phyloP scores from a whole-genome alignment of 2,113 vertebrate species.

The Rhinolophus ferrumequinum region DNA sequence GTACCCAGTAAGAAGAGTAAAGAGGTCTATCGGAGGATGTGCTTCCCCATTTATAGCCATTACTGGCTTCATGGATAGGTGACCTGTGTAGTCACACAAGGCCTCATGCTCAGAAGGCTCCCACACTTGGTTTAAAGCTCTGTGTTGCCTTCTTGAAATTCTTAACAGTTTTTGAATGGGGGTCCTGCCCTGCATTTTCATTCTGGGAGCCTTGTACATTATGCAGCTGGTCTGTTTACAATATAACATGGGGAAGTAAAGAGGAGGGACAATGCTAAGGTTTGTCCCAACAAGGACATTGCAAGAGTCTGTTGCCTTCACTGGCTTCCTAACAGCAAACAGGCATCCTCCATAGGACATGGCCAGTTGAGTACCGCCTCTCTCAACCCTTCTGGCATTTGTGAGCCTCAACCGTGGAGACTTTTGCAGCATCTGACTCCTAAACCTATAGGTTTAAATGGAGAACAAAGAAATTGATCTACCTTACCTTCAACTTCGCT shows the following conservation, averaged over 20 bases:
- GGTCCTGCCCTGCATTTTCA: not conserved
- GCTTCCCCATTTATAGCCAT: not conserved
- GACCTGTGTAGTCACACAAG: not conserved
- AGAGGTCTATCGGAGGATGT: not conserved
- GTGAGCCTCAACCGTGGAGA: not conserved
- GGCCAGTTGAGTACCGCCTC: not conserved
- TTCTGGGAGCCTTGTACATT: not conserved
- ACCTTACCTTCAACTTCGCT: not conserved
- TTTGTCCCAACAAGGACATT: not conserved
- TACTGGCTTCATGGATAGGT: not conserved
- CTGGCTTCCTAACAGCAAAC: not conserved
- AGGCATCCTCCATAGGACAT: too few species aligned
- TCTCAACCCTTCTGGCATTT: not conserved
- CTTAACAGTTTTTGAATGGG: not conserved
- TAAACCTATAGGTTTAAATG: not conserved
- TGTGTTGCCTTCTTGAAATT: slow-evolving; percentile 4
- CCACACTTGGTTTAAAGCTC: not conserved
- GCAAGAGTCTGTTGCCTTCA: not conserved
- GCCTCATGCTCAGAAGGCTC: not conserved
- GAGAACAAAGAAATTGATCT: not conserved
- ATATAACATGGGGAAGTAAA: not conserved
- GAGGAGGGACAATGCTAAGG: not conserved
- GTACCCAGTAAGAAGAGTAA: not conserved
- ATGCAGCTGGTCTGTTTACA: not conserved
- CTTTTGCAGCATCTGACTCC: not conserved